These are phyloP conservation scores for Trachymyrmex cornetzi DNA, from an alignment of 1,140 invertebrate species.

Conservation along the genomic window DNA sequence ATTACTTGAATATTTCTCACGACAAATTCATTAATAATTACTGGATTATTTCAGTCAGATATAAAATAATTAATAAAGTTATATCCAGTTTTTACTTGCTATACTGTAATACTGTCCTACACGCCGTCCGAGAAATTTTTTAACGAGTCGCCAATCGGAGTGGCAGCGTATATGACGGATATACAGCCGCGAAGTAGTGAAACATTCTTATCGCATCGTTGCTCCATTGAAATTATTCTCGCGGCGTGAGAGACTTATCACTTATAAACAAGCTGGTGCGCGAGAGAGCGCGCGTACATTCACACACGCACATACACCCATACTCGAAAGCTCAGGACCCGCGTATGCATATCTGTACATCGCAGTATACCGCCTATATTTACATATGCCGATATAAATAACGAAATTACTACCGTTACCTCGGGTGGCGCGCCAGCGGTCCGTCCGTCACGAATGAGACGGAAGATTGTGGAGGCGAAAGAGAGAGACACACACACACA, in stretches of 20 bases:
- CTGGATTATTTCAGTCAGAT: neutral
- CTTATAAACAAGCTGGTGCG: conserved; percentile 29
- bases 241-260: conserved; percentile 8
- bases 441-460: conserved; percentile 37
- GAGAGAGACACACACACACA: neutral
- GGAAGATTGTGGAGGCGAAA: neutral
- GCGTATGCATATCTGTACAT: conserved; percentile 5
- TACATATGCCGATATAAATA: conserved; percentile 79
- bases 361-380: conserved; percentile 64
- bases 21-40: conserved; percentile 1
- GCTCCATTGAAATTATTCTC: conserved; percentile 30
- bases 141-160: neutral
- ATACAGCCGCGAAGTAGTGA: neutral
- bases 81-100: neutral
- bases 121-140: neutral
- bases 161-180: neutral
- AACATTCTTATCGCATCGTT: conserved; percentile 9
- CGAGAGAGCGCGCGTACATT: neutral
- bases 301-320: neutral
- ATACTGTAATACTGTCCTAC: neutral
- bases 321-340: neutral
- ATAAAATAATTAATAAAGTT: neutral
- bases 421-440: conserved; percentile 38
- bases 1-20: neutral
- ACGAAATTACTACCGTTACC: conserved; percentile 69